Evolutionary conservation across 2,113 vertebrate genomes (phyloP).

Genomic region (Rhegmatorhina hoffmannsi): DNA sequence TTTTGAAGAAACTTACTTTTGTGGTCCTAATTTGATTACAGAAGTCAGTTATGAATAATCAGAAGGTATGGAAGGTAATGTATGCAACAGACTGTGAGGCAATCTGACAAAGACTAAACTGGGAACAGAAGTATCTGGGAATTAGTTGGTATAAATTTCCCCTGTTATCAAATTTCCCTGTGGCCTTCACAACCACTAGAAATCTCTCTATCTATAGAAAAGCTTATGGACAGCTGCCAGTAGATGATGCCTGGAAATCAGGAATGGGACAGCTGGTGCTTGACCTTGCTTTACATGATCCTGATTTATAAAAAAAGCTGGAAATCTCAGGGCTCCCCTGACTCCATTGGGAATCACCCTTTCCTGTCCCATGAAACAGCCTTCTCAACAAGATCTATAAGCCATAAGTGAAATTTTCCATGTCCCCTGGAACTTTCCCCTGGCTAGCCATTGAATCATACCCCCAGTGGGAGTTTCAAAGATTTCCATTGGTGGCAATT

Average conservation of each 20-base stretch:
- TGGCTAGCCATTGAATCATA: neutral
- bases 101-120: neutral
- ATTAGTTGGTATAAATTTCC: neutral
- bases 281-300: conserved; percentile 40
- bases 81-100: neutral
- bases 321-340: conserved; percentile 25
- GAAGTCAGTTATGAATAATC: neutral
- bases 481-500: neutral
- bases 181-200: neutral
- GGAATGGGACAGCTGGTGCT: conserved; percentile 45
- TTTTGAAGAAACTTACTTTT: neutral
- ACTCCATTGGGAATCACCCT: conserved; percentile 2
- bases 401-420: conserved; percentile 23
- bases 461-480: neutral
- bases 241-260: conserved; percentile 45
- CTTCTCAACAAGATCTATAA: neutral
- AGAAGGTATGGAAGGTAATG: neutral
- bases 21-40: neutral
- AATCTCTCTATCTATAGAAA: conserved; percentile 54
- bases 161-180: conserved; percentile 38
- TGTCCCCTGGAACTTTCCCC: neutral
- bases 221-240: conserved; percentile 45
- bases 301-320: conserved; percentile 20
- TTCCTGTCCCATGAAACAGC: neutral
- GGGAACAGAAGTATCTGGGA: neutral